Conservation (phyloP, 2,888 invertebrate genomes). For the Pomacea canaliculata region DNA sequence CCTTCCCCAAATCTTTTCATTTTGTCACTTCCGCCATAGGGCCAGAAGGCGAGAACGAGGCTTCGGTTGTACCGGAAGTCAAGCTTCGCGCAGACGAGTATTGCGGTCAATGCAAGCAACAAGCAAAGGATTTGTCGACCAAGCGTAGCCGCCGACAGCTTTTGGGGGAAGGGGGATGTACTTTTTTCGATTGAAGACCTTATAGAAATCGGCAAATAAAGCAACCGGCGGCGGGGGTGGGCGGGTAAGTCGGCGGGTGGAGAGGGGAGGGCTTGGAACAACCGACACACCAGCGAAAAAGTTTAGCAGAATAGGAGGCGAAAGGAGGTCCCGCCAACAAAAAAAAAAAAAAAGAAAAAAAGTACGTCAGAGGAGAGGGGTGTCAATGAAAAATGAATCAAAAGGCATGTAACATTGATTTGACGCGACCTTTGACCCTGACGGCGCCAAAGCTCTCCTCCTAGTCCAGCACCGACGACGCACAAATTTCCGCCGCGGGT, state of each 20-base stretch:
- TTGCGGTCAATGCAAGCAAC: too few species aligned
- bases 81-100: slow-evolving; percentile 5
- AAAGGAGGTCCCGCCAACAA: not conserved
- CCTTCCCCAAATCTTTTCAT: not conserved
- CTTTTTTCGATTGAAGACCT: not conserved
- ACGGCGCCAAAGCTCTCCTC: slow-evolving; percentile 13
- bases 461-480: not conserved
- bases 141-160: too few species aligned
- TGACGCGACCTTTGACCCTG: slow-evolving; percentile 16
- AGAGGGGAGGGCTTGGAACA: too few species aligned
- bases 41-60: slow-evolving; percentile 29
- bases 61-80: slow-evolving; percentile 31
- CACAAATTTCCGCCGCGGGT: not conserved
- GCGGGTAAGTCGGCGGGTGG: not conserved
- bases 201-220: not conserved
- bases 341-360: not conserved
- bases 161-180: too few species aligned
- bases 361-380: not conserved
- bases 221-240: not conserved
- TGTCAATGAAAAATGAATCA: slow-evolving; percentile 18
- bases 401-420: slow-evolving; percentile 28
- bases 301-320: not conserved
- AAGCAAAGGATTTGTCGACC: too few species aligned
- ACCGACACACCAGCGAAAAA: not conserved
- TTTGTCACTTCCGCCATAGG: slow-evolving; percentile 28